Evolutionary conservation across 2,888 invertebrate genomes (phyloP).

Genomic region (Diogma glabrata): DNA sequence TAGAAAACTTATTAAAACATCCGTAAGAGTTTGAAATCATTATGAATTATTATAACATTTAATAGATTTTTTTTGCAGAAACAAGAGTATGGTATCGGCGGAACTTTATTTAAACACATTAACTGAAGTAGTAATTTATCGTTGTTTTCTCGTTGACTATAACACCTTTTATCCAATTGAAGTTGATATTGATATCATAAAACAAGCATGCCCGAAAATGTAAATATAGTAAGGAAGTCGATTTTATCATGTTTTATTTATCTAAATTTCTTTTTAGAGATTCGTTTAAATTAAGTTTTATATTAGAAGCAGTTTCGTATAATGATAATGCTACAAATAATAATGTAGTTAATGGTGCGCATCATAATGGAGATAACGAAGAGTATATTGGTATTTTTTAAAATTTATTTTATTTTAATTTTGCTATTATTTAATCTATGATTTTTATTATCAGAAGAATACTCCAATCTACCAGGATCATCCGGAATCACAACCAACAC

Average conservation of each 20-base stretch:
- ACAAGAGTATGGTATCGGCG: constrained; percentile 2
- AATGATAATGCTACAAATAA: constrained; percentile 10
- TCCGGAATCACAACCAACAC: neutral
- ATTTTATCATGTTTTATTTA: neutral
- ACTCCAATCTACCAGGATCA: constrained; percentile 4
- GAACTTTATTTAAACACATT: constrained; percentile 30
- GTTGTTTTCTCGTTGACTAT: constrained; percentile 56
- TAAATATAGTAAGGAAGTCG: constrained; percentile 38
- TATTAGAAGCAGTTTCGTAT: constrained; percentile 21
- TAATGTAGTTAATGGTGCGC: constrained; percentile 3
- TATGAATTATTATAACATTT: neutral
- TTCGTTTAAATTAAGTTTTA: constrained; percentile 24
- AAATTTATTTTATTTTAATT: no score
- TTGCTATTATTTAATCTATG: no score
- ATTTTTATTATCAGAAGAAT: no score
- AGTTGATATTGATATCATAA: constrained; percentile 51
- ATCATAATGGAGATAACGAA: constrained; percentile 12
- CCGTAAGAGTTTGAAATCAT: constrained; percentile 28
- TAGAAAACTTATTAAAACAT: constrained; percentile 30
- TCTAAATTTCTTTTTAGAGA: neutral
- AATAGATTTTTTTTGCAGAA: neutral
- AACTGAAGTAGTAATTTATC: constrained; percentile 40
- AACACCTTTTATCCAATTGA: constrained; percentile 52
- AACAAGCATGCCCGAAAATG: constrained; percentile 52
- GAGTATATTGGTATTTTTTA: no score